Percentiles rank a stretch among this genome's conserved stretches.
Conservation (phyloP, 2,113 vertebrate species). For the Notothenia rossii region DNA sequence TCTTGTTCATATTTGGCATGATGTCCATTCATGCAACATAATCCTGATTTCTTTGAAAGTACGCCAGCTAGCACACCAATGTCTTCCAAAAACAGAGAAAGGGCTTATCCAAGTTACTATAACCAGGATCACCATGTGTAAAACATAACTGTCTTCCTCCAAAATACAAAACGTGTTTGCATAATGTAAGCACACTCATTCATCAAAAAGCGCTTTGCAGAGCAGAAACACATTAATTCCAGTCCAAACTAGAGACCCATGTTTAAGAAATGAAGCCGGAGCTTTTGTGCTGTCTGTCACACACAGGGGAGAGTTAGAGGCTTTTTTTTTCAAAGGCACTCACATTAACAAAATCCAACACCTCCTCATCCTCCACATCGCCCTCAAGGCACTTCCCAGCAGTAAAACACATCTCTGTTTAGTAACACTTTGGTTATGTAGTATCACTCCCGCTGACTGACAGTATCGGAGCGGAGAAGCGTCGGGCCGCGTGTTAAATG, state of each 20-base stretch:
- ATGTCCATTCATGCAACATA: background rate
- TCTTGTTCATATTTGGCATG: background rate
- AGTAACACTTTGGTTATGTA: constrained; percentile 66
- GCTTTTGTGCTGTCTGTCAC: constrained; percentile 38
- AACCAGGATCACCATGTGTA: background rate
- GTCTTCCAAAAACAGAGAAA: background rate
- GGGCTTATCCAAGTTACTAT: background rate
- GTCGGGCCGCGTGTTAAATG: constrained; percentile 51
- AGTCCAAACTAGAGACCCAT: constrained; percentile 20
- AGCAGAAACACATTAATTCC: constrained; percentile 16
- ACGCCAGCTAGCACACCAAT: background rate
- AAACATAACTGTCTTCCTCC: background rate
- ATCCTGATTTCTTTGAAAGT: background rate
- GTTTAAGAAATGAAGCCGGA: constrained; percentile 37
- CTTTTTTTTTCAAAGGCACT: constrained; percentile 35
- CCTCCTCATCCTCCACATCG: constrained; percentile 43
- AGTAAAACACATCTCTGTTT: constrained; percentile 61
- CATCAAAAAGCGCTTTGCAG: constrained; percentile 22
- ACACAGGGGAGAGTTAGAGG: constrained; percentile 31
- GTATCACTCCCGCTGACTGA: constrained; percentile 73
- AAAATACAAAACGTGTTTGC: background rate
- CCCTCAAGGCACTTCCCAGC: constrained; percentile 42
- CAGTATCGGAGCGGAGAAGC: constrained; percentile 57
- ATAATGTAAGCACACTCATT: background rate
- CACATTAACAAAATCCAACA: constrained; percentile 62